Base-by-base conservation (phyloP, 2,113 vertebrate species). In the Apistogramma diplotaenia region DNA sequence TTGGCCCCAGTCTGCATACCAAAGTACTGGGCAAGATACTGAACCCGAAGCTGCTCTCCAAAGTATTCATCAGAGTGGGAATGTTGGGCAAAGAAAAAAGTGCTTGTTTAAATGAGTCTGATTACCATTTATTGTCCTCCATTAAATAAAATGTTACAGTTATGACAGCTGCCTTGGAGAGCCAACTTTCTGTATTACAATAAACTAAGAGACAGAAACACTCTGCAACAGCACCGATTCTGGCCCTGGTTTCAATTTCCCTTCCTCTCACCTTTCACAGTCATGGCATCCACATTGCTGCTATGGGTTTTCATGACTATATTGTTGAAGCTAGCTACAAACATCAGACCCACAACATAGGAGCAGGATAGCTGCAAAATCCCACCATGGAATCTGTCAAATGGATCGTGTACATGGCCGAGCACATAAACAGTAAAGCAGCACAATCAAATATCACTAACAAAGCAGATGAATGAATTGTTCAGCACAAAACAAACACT, bases 401-500 rank as follows among this genome's bases (percentile, higher is more conserved):
- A 76, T 57, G 74, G 61, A 78, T 74, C 54, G 27, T 53, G 53
- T 35, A 18, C 7, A 10, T 25, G 12, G 56, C 29, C 73, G 13
- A 27, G 31, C n/a, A 18, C 29, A 21, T 3, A 51, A 11, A 9
- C 27, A 25, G 12, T 25, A 35, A 5, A 29, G 51, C 6, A 9
- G 4, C 29, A 23, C 18, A 54, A 49, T 3, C 8, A 12, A 59
- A 57, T 57, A 4, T 46, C 37, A 67, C 12, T 83, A 18, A 29
- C 6, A 62, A 10, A 35, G 25, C 3, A 70, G 65, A 49, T 29
- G 62, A 70, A 70, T 57, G 21, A 73, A 23, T 12, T 55, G 29
- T 56, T 37, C 2, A 25, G 18, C 19, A 27, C 5, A 58, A 73
- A 65, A 56, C 8, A 65, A 9, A 25, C 21, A 89, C 97, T 97